Evolutionary conservation across 2,113 vertebrate species (phyloP).

Genomic region (Amia ocellicauda): DNA sequence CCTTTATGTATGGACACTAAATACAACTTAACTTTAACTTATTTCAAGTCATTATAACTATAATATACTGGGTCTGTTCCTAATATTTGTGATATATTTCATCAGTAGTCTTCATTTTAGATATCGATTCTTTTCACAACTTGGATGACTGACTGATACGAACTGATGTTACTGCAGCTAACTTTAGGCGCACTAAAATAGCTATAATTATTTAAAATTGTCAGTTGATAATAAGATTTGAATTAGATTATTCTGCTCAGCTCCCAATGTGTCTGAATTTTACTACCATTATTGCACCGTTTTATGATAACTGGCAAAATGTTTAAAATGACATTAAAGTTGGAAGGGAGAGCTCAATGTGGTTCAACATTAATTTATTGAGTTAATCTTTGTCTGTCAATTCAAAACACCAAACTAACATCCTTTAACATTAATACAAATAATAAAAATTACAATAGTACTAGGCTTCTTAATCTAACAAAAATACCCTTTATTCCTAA

Average conservation of each 20-base stretch:
- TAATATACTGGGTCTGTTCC: too few species aligned
- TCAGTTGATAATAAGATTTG: constrained; percentile 39
- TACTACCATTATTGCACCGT: constrained; percentile 8
- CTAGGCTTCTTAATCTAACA: constrained; percentile 33
- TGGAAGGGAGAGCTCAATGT: constrained; percentile 14
- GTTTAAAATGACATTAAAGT: constrained; percentile 11
- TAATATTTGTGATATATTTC: constrained; percentile 14
- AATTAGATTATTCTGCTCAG: constrained; percentile 39
- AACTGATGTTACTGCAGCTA: constrained; percentile 33
- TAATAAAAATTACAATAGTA: constrained; percentile 30
- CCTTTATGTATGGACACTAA: not conserved
- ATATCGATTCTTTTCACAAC: constrained; percentile 10
- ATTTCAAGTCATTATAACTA: constrained; percentile 16
- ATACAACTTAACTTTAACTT: constrained; percentile 13
- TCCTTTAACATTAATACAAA: constrained; percentile 35
- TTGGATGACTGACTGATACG: constrained; percentile 26
- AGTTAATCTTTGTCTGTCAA: constrained; percentile 34
- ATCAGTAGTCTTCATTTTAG: constrained; percentile 18
- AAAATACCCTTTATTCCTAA: constrained; percentile 40
- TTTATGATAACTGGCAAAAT: constrained; percentile 10
- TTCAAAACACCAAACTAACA: constrained; percentile 36
- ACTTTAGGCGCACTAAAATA: constrained; percentile 45
- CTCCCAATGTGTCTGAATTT: constrained; percentile 9
- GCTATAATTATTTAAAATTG: constrained; percentile 48
- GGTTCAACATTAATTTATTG: constrained; percentile 22